These are phyloP conservation scores for Acanthornis magna DNA, from an alignment of 2,797 vertebrate genomes.

Conservation along the genomic window DNA sequence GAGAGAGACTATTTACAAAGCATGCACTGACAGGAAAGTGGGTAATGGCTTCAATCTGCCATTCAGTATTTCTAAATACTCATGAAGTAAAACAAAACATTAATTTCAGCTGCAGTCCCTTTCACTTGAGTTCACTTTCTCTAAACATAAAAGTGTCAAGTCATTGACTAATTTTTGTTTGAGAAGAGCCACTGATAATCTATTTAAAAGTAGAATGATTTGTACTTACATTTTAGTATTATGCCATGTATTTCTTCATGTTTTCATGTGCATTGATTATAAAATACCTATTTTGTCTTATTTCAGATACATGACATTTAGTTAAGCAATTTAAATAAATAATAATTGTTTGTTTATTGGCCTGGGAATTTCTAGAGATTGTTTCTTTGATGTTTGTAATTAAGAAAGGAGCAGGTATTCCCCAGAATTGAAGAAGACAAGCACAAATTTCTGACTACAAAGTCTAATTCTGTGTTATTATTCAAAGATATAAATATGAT, in stretches of 20 bases:
- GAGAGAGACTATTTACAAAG: background rate
- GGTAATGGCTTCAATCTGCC: background rate
- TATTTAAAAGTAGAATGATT: background rate
- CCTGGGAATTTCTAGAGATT: background rate
- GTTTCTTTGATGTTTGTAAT: background rate
- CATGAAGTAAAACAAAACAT: background rate
- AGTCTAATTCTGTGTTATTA: background rate
- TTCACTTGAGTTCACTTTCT: background rate
- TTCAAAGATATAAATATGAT: background rate
- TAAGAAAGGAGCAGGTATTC: slow-evolving; percentile 6
- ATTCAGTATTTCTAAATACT: background rate
- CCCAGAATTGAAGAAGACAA: background rate
- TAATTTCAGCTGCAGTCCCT: background rate
- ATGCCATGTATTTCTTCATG: background rate
- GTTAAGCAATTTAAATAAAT: background rate
- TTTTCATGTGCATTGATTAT: background rate
- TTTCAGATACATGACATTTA: background rate
- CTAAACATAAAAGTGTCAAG: background rate
- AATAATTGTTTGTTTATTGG: background rate
- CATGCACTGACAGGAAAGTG: background rate
- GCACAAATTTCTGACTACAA: background rate
- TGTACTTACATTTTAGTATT: background rate
- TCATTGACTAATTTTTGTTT: background rate
- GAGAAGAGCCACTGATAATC: background rate
- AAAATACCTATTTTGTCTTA: background rate